Base-by-base conservation (phyloP, 2,797 vertebrate genomes). In the Orestias chungarensis region DNA sequence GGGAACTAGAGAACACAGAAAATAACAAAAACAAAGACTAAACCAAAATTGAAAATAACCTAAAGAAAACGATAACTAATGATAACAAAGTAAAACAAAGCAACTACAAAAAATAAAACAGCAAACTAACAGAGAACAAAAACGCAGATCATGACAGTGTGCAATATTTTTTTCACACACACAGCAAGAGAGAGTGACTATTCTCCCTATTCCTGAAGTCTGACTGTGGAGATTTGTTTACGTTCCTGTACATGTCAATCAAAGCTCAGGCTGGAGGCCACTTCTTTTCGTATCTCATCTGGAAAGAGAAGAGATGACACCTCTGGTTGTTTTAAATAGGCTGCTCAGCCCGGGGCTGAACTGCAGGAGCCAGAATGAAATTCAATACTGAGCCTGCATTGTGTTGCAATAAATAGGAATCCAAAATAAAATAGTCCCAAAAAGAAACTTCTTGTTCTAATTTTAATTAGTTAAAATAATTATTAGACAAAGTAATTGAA, bases 321-420 rank as follows among this genome's bases (percentile, higher is more conserved):
- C 38, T 64, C 38, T 64, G 38, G 38, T 64, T 64, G 59, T 64
- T 64, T 64, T 64, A 64, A 40, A 42, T 64, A 42, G n/a, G n/a
- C 59, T 64, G 20, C 59, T 64, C 38, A 42, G 35, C 6, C 23
- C n/a, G 17, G 3, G n/a, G 38, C 23, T 25, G n/a, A 64, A 25
- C 38, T 25, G 59, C 59, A 25, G 59, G 14, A 17, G n/a, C 59
- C 14, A 25, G 6, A 64, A 64, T 64, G n/a, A 64, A 64, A 64
- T 64, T 15, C 59, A 40, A 25, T 40, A 40, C 11, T 15, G 59
- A 23, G 33, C 12, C 11, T 5, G 4, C 33, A 38, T 20, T 38
- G 35, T 25, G 59, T 3, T 40, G 35, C n/a, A 25, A 17, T 64
- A 3, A 40, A 64, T 64, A 40, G 17, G 6, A 42, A 15, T 1